Percentiles rank a stretch among this genome's conserved stretches.
Conservation (phyloP, 2,888 invertebrate genomes). For the Aleiodes alternator region DNA sequence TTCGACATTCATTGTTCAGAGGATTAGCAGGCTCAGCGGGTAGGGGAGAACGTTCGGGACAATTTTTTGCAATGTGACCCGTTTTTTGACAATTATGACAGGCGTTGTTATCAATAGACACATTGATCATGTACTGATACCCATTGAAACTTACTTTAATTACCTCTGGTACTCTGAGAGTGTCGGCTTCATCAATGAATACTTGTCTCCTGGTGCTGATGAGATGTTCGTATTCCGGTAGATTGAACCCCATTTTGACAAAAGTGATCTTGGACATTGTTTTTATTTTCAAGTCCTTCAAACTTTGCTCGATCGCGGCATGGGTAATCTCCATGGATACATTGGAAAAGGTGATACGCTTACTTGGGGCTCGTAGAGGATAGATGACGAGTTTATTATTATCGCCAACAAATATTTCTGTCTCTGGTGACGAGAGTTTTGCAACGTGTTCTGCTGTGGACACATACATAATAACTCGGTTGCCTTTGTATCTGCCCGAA, state of each 20-base stretch:
- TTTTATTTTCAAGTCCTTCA: neutral
- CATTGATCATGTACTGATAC: no score
- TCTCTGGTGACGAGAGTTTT: conserved; percentile 28
- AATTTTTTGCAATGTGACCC: no score
- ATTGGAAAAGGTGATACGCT: conserved; percentile 43
- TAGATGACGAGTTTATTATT: conserved; percentile 21
- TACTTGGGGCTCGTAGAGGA: conserved; percentile 9
- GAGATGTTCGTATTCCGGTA: neutral
- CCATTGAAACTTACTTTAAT: no score
- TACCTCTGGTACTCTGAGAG: no score
- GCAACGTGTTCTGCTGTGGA: conserved; percentile 28
- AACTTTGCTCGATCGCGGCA: conserved; percentile 8
- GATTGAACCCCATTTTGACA: conserved; percentile 6
- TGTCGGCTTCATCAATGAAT: no score
- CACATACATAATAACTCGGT: conserved; percentile 42
- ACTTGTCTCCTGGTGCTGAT: neutral
- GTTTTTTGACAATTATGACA: no score
- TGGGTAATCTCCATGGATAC: conserved; percentile 35
- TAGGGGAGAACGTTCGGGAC: no score
- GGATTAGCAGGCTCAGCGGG: no score
- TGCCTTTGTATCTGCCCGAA: conserved; percentile 45
- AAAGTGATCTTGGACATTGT: neutral
- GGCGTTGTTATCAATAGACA: no score
- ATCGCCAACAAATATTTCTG: conserved; percentile 19
- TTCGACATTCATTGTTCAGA: no score